Base-by-base conservation (phyloP, 1,140 invertebrate species). In the Eurosta solidaginis region DNA sequence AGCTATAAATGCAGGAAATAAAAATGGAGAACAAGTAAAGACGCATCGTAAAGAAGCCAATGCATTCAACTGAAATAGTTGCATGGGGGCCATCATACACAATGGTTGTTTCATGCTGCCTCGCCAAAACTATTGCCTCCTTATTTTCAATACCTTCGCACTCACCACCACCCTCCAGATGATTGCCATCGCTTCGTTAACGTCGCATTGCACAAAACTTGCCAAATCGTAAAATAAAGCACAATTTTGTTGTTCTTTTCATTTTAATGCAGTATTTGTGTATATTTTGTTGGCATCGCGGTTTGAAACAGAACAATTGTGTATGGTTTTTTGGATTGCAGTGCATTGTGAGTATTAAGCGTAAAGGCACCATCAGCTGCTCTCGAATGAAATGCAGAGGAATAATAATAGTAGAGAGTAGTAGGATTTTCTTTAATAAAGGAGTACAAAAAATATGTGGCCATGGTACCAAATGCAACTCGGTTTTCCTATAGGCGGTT, bases 291-390 rank as follows among this genome's bases (percentile, higher is more conserved):
- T 54, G 52, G 20, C 40, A 33, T n/a, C 36, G 36, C 33, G 59
- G 10, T 68, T 68, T 40, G n/a, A 68, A 68, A 68, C 29, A 17
- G 59, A 68, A 68, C 17, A 20, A 68, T 68, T 68, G 59, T 68
- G 33, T 68, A 27, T 29, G 3, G 52, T 14, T 5, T n/a, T n/a
- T n/a, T n/a, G n/a, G n/a, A 33, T n/a, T 68, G 29, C 54, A n/a
- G 54, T 12, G 22, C 33, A 36, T n/a, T n/a, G n/a, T n/a, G 29
- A 29, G 6, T 14, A 59, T 12, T 29, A 59, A 33, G n/a, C n/a
- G n/a, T 40, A 36, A 3, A 36, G 27, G 33, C 59, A 40, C 59
- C 59, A n/a, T n/a, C n/a, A 33, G 59, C 59, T 68, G 33, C 14
- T 29, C 29, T 22, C n/a, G 33, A 63, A 63, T 7, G 14, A 29